These are phyloP conservation scores for Alosa sapidissima DNA, from an alignment of 2,797 vertebrate species.

Conservation along the genomic window DNA sequence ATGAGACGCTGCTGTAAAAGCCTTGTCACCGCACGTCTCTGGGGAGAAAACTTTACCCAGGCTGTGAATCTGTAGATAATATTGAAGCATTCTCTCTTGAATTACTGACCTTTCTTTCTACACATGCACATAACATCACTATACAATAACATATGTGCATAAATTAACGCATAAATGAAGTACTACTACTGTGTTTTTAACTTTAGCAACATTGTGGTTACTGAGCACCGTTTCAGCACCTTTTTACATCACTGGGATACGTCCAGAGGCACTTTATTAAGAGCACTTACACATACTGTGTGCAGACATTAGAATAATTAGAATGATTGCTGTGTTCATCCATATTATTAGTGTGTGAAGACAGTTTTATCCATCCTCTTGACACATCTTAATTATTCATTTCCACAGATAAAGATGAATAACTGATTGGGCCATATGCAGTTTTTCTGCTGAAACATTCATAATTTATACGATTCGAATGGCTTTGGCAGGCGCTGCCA, in stretches of 20 bases:
- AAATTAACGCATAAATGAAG: background rate
- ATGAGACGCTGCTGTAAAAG: background rate
- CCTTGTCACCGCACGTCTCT: background rate
- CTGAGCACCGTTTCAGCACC: background rate
- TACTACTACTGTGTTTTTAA: background rate
- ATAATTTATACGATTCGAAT: background rate
- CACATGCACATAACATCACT: background rate
- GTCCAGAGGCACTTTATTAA: background rate
- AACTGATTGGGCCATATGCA: background rate
- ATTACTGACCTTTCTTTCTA: background rate
- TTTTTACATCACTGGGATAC: background rate
- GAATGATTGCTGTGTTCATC: background rate
- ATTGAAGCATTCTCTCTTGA: background rate
- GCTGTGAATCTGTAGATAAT: background rate
- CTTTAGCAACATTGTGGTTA: no score
- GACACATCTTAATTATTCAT: background rate
- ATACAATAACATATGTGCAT: background rate
- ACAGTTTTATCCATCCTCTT: background rate
- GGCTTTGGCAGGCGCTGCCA: background rate
- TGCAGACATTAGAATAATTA: background rate
- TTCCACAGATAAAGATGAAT: background rate
- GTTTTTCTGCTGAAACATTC: background rate
- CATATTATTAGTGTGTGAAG: slow-evolving; percentile 2
- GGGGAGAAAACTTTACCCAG: background rate
- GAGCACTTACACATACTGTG: background rate